Evolutionary conservation across 2,888 invertebrate species (phyloP).

Genomic region (Drosophila kuntzei): DNA sequence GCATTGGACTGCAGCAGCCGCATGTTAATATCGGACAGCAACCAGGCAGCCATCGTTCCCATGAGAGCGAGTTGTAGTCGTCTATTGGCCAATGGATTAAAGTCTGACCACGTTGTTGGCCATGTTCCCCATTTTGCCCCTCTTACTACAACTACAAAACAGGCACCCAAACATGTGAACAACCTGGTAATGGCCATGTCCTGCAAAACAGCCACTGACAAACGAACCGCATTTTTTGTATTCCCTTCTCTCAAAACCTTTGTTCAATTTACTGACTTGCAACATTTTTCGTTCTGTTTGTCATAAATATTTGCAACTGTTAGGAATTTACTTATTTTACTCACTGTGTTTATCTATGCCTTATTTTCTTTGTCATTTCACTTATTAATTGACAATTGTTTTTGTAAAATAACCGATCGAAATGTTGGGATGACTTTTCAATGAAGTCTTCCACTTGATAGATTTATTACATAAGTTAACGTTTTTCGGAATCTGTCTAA

Average conservation of each 20-base stretch:
- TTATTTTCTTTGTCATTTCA: no score
- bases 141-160: slow-evolving; percentile 9
- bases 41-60: slow-evolving; percentile 22
- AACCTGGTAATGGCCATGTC: slow-evolving; percentile 54
- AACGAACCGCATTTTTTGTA: slow-evolving; percentile 29
- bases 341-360: neutral
- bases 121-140: slow-evolving; percentile 14
- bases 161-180: slow-evolving; percentile 46
- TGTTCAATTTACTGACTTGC: neutral
- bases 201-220: slow-evolving; percentile 54
- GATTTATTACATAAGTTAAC: no score
- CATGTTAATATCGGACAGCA: slow-evolving; percentile 69
- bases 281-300: neutral
- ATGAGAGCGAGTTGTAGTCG: slow-evolving; percentile 34
- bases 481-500: no score
- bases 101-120: slow-evolving; percentile 65
- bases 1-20: slow-evolving; percentile 55
- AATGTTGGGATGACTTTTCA: no score
- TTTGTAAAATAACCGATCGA: no score
- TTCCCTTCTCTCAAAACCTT: neutral
- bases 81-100: slow-evolving; percentile 76
- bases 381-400: no score
- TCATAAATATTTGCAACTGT: neutral
- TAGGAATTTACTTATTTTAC: neutral
- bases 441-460: no score